Evolutionary conservation across 1,140 invertebrate species (phyloP).

Genomic region (Luehdorfia chinensis): DNA sequence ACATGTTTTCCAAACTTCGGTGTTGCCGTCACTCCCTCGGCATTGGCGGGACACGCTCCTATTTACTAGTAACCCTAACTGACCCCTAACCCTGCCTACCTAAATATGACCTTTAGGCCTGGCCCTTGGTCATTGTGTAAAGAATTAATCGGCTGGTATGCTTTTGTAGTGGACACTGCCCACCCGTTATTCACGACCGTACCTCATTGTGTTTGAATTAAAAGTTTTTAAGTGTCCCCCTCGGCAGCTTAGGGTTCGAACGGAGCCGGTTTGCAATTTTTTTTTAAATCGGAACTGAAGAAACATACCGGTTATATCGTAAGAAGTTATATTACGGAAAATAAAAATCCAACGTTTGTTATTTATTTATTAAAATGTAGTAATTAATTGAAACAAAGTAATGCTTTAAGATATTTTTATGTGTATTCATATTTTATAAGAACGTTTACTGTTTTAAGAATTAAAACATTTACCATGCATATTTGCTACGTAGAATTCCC

Average conservation of each 20-base stretch:
- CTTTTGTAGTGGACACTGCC: constrained; percentile 57
- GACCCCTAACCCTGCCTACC: constrained; percentile 68
- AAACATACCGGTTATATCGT: no score
- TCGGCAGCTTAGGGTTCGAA: constrained; percentile 41
- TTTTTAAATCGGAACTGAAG: constrained; percentile 18
- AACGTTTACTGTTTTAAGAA: no score
- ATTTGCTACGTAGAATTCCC: no score
- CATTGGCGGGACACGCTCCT: constrained; percentile 48
- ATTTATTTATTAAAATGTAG: no score
- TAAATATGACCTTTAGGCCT: constrained; percentile 69
- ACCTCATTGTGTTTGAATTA: constrained; percentile 61
- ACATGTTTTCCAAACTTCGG: constrained; percentile 57
- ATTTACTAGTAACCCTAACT: constrained; percentile 65
- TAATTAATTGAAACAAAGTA: no score
- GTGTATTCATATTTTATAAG: no score
- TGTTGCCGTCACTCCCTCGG: constrained; percentile 54
- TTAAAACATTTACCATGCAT: no score
- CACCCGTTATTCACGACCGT: constrained; percentile 34
- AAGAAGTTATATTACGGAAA: no score
- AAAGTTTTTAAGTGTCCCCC: constrained; percentile 60
- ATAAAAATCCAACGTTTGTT: no score
- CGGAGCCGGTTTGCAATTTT: constrained; percentile 60
- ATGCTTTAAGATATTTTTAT: no score
- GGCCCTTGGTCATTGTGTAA: constrained; percentile 61
- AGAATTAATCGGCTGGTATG: constrained; percentile 67